A percentile compares a stretch with the other conserved stretches of the same genome.
Conservation (phyloP, 2,113 vertebrate species). For the Erpornis zantholeuca region DNA sequence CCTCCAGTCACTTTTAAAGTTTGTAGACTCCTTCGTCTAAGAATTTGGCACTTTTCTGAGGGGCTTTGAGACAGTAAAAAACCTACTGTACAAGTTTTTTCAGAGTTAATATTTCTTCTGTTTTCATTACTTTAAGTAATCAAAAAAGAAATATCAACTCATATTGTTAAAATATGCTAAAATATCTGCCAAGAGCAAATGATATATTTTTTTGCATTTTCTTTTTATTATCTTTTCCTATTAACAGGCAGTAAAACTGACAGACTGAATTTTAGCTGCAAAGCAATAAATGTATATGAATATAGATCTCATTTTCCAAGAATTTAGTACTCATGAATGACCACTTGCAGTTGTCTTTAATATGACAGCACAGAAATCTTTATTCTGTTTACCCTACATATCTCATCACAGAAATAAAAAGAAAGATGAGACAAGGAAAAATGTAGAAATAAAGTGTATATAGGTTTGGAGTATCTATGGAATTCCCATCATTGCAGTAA, state of each 20-base stretch:
- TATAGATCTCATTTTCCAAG: neutral
- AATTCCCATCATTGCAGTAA: neutral
- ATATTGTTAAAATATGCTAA: slow-evolving; percentile 24
- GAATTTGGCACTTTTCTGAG: neutral
- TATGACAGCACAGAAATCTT: neutral
- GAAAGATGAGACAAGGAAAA: neutral
- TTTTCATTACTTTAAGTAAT: slow-evolving; percentile 35
- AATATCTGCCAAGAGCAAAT: slow-evolving; percentile 7
- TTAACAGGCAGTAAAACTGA: slow-evolving; percentile 35
- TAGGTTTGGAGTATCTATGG: neutral
- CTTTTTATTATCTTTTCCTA: slow-evolving; percentile 41
- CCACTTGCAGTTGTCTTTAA: neutral
- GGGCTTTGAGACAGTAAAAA: neutral
- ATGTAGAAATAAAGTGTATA: neutral
- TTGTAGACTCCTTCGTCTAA: neutral
- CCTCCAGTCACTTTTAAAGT: neutral
- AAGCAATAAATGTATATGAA: neutral
- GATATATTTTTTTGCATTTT: neutral
- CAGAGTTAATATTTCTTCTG: neutral
- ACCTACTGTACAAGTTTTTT: neutral
- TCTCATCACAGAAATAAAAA: neutral
- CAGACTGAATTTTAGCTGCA: slow-evolving; percentile 20
- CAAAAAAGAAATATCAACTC: neutral
- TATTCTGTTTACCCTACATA: neutral
- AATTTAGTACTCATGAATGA: neutral